These are phyloP conservation scores for Tridacna gigas DNA, from an alignment of 2,888 invertebrate species.

Conservation along the genomic window DNA sequence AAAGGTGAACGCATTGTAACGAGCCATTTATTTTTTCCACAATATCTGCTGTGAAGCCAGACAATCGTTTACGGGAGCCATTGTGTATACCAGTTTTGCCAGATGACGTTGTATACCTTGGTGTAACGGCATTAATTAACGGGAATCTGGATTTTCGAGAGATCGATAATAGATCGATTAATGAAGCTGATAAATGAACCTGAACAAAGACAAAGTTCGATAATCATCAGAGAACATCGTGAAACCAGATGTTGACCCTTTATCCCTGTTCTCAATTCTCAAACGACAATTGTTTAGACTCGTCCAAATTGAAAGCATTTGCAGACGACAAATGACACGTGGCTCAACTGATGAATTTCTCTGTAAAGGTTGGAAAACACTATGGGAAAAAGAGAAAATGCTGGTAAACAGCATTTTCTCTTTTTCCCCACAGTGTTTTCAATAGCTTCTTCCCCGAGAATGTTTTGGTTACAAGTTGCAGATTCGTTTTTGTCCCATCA, in stretches of 20 bases:
- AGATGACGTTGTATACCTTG: neutral
- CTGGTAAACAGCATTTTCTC: neutral
- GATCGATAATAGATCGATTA: conserved; percentile 23
- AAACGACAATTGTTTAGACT: too few relatives aligned
- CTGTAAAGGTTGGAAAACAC: neutral
- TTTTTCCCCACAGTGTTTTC: neutral
- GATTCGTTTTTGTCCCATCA: too few relatives aligned
- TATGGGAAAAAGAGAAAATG: neutral
- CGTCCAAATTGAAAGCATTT: too few relatives aligned
- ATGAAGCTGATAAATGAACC: conserved; percentile 14
- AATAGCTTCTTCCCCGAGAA: too few relatives aligned
- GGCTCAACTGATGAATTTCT: too few relatives aligned
- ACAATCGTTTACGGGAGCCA: too few relatives aligned
- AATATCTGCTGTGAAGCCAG: too few relatives aligned
- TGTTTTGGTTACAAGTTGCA: too few relatives aligned
- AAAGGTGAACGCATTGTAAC: too few relatives aligned
- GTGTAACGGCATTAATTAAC: conserved; percentile 15
- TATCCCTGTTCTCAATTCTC: neutral
- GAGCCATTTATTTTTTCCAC: too few relatives aligned
- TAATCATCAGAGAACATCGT: neutral
- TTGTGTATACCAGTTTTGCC: too few relatives aligned
- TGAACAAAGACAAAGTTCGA: conserved; percentile 6
- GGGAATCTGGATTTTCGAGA: neutral
- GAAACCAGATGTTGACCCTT: conserved; percentile 21
- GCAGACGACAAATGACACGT: too few relatives aligned